phyloP scores from a whole-genome alignment of 53 echinoderm and acorn worm genomes.

The Paelopatides confundens region DNA sequence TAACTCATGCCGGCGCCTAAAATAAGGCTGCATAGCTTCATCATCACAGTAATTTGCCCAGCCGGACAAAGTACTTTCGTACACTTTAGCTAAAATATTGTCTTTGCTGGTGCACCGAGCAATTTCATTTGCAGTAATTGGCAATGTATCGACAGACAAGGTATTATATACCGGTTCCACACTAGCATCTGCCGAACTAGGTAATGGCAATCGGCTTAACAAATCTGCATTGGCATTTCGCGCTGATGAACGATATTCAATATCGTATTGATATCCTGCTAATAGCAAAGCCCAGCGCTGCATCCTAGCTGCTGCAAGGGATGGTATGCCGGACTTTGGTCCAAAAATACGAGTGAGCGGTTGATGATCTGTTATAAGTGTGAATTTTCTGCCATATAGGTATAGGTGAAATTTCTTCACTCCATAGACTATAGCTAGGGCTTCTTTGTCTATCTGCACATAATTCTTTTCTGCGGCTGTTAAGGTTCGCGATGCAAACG shows the following conservation, averaged over 20 bases:
- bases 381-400: constrained; percentile 38
- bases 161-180: too few relatives aligned
- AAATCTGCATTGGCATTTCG: constrained; percentile 28
- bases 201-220: constrained; percentile 39
- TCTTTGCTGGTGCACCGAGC: too few relatives aligned
- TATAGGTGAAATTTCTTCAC: constrained; percentile 65
- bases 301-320: constrained; percentile 17
- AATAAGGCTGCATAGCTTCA: too few relatives aligned
- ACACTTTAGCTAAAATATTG: too few relatives aligned
- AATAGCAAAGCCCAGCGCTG: constrained; percentile 27
- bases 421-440: constrained; percentile 38
- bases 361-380: constrained; percentile 60
- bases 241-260: not conserved
- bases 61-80: too few relatives aligned
- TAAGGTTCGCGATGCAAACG: constrained; percentile 52
- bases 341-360: constrained; percentile 53
- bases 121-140: too few relatives aligned
- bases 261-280: constrained; percentile 28
- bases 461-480: constrained; percentile 33
- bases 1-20: constrained; percentile 6
- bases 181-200: too few relatives aligned
- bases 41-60: too few relatives aligned
- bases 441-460: constrained; percentile 36
- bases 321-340: not conserved
- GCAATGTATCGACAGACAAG: too few relatives aligned